Base-by-base conservation (phyloP, 2,888 invertebrate genomes). In the Diplolepis rosae region DNA sequence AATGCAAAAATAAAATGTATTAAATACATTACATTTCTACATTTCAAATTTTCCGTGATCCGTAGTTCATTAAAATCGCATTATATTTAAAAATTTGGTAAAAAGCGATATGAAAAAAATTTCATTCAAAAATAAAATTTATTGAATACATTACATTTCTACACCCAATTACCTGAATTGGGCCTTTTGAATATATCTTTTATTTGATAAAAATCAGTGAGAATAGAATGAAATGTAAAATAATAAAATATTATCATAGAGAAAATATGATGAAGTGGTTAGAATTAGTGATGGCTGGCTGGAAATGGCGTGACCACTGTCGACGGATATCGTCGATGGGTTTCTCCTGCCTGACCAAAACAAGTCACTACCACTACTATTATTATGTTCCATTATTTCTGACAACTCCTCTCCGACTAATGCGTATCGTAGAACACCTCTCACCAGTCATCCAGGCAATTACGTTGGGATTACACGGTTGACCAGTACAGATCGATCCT, bases 401-500 rank as follows among this genome's bases (percentile, higher is more conserved):
- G 48, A 48, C 48, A 48, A 48, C 22, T 48, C 48, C 48, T 48
- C 22, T 48, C 48, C 48, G 15, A 48, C 48, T 48, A 48, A 48
- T 48, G 48, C 48, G 22, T 48, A 48, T 48, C 48, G 48, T 22
- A 48, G 48, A 22, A 48, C 48, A 48, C 48, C 48, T 22, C 22
- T 48, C 48, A 48, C 48, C 22, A 11, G 18, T 48, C 48, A 48
- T 48, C 48, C 48, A 48, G 48, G 48, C 48, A 48, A 48, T 48
- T 48, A 48, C 48, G 48, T 48, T 48, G 48, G 48, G 22, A 48
- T 48, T 35, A 61, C 39, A 39, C 61, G 61, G 39, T 35, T 61
- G 24, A 61, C 61, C 61, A 61, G 61, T 39, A 35, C 39, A 39
- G 24, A 42, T 61, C 61, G 61, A 61, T 61, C 39, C 39, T 61